Evolutionary conservation across 2,113 vertebrate genomes (phyloP), one percentile per base, ranked within the genome.

Genomic region (Bujurquina vittata): DNA sequence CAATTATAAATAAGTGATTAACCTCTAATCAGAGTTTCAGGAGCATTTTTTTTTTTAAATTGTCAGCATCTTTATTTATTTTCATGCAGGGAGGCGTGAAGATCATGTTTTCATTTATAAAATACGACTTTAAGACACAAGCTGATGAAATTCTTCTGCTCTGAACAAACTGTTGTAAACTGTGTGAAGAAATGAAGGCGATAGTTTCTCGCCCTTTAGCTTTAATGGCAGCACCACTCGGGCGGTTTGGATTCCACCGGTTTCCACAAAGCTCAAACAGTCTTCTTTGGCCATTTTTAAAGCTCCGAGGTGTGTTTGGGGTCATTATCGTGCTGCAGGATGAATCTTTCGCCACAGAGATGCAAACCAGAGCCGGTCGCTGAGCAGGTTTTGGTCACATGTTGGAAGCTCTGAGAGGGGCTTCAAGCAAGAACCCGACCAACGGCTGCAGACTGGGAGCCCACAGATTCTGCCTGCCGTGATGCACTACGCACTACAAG

Each of bases 1-100:
- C 67, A 72, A 54, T 72, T 72, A 72, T 52, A 72, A 72, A 72
- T 54, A 54, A 72, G 46, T 72, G 67, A 72, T 72, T 72, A 72
- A 33, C 67, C 67, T 54, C 67, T 72, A 72, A 72, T 72, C 67
- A 72, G 18, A 17, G 17, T 52, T n/a, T 72, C 67, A 72, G 31
- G 67, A 54, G 67, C 31, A 4, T 72, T n/a, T 54, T 18, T n/a
- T 54, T 18, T 72, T 72, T 72, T 20, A 52, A 54, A 11, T 26
- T 14, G 17, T 72, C 43, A 54, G 6, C 26, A 11, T 72, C 46
- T 43, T 72, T 72, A 52, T 49, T 31, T 52, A 72, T 33, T 54
- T 52, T 10, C 46, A 33, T 33, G 26, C 67, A 72, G 46, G 52
- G 18, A 33, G 31, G 54, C 3, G 33, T 54, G 9, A 69, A 10